phyloP scores from a whole-genome alignment of 1,140 invertebrate species.

The Muscidifurax raptorellus region DNA sequence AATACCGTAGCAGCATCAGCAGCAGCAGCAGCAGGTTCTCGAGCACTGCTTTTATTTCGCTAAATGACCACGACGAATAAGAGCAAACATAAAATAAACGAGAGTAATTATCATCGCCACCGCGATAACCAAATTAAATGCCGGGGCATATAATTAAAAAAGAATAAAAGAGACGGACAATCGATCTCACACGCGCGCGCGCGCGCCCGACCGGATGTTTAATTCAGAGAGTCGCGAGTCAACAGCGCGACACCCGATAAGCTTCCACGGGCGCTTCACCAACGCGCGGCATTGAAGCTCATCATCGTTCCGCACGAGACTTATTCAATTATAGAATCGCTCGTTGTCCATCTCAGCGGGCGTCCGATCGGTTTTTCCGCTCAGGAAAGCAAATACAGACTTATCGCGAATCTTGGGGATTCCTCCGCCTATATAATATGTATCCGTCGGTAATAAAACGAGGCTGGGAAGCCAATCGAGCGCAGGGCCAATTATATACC shows the following conservation, averaged over 20 bases:
- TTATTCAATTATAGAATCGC: not conserved
- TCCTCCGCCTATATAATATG: not conserved
- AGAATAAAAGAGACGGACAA: not conserved
- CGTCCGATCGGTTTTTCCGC: not conserved
- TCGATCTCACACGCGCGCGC: too few species aligned
- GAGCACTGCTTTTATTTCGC: too few species aligned
- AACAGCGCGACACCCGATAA: not conserved
- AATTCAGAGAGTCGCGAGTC: conserved; percentile 1
- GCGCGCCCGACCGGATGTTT: conserved; percentile 23
- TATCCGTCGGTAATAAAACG: not conserved
- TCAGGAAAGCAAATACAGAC: too few species aligned
- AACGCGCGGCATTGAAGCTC: not conserved
- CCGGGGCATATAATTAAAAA: not conserved
- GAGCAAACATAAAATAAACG: not conserved
- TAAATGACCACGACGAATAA: not conserved
- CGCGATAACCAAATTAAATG: not conserved
- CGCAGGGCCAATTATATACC: not conserved
- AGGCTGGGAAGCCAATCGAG: conserved; percentile 2
- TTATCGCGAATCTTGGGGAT: conserved; percentile 11
- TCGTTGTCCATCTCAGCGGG: not conserved
- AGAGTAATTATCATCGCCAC: not conserved
- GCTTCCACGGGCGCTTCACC: not conserved
- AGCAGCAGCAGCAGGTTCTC: too few species aligned
- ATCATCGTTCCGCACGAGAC: not conserved
- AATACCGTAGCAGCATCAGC: too few species aligned